These are phyloP conservation scores for Doryteuthis pealeii DNA, from an alignment of 1,140 invertebrate species.

Conservation along the genomic window DNA sequence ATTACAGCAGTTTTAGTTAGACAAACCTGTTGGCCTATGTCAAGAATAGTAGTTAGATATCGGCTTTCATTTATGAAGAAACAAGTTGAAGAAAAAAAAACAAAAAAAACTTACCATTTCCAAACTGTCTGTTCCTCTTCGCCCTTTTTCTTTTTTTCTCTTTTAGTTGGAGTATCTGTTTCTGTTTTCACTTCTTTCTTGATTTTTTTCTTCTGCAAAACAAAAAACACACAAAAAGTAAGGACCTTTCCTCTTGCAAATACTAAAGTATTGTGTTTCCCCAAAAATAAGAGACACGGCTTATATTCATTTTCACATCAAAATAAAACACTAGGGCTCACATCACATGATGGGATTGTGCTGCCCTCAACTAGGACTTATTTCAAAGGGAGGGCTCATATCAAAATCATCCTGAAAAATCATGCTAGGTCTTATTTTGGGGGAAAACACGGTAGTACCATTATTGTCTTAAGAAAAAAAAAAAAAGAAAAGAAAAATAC, in stretches of 20 bases:
- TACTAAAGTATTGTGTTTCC: too few relatives aligned
- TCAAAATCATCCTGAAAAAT: too few relatives aligned
- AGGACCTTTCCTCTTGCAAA: background rate
- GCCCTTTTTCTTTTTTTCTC: slow-evolving; percentile 16
- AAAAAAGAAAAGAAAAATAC: too few relatives aligned
- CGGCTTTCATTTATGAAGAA: too few relatives aligned
- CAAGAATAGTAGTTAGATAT: background rate
- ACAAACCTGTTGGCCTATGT: too few relatives aligned
- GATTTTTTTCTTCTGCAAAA: slow-evolving; percentile 32
- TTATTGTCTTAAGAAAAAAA: too few relatives aligned
- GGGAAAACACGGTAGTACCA: too few relatives aligned
- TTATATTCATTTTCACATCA: background rate
- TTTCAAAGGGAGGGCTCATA: too few relatives aligned
- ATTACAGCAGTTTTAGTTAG: slow-evolving; percentile 5
- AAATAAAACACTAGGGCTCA: background rate
- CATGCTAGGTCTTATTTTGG: too few relatives aligned
- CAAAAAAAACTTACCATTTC: slow-evolving; percentile 4
- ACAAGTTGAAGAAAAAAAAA: background rate
- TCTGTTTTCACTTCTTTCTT: slow-evolving; percentile 22
- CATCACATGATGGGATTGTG: too few relatives aligned
- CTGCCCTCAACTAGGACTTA: too few relatives aligned
- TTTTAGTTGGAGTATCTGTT: slow-evolving; percentile 15
- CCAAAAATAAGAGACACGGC: too few relatives aligned
- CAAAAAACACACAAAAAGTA: background rate
- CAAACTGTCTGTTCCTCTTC: background rate